Evolutionary conservation across 1,140 invertebrate species (phyloP), one percentile per base, ranked within the genome.

Genomic region (Megathymus violae): DNA sequence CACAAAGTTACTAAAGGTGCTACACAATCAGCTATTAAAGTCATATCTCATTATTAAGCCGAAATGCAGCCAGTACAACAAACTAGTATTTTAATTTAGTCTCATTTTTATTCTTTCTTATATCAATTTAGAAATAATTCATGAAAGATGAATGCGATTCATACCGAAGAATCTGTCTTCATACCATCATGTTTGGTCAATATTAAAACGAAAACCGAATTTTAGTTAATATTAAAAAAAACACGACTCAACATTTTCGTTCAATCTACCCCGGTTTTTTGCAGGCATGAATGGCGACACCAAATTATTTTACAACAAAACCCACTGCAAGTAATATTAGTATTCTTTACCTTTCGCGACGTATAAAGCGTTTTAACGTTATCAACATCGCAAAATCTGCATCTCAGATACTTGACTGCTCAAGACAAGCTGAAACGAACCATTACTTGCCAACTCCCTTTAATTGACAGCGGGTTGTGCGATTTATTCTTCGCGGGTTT

Each of bases 391-490:
- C 66, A 59, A 69, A 69, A 78, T 78, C 76, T 79, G 74, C 70
- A 78, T 68, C 71, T 71, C 58, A 58, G 67, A 72, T 77, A 67
- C 62, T 63, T 61, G 47, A 56, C 47, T 67, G 60, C 34, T 59
- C 70, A 51, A 69, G 73, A 68, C 73, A 70, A 62, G 62, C 61
- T 65, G 62, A 70, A 71, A 64, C 61, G 63, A 47, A 22, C 69
- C 68, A 75, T 74, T 76, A 67, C 61, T 63, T 41, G 52, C 56
- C 67, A 64, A 66, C 65, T 66, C 56, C 44, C 66, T 40, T 62
- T 85, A 82, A 85, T 82, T 85, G 82, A 85, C 82, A 85, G 69
- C 64, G 50, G 40, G 64, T 67, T 69, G 61, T 62, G 64, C 63
- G 58, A 69, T 82, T 80, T 80, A 77, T 78, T 75, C 78, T 73